Base-by-base conservation (phyloP, 2,888 invertebrate species). In the Ichneumoninae sp. region DNA sequence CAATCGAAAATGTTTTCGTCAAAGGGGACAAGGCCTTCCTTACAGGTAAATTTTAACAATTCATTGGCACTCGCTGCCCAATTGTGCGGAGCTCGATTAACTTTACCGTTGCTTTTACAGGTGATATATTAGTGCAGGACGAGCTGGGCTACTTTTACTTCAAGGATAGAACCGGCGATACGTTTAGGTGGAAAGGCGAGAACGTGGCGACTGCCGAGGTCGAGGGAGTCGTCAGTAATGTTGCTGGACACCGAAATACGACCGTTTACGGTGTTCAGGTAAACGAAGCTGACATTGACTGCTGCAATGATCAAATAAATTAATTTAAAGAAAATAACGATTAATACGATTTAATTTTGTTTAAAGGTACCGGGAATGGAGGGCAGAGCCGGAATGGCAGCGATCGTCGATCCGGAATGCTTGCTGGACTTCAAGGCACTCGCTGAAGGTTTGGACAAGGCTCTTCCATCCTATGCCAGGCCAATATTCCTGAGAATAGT, bases 251-350 rank as follows among this genome's bases (percentile, higher is more conserved):
- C 89, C 96, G 97, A 90, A 98, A 99, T 93, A 97, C 97, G 8
- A 97, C 98, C 8, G 98, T 98, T 16, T 99, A 98, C 92, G 99
- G 99, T 22, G 99, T 99, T 13, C 96, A 97, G 95, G 96, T 98
- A 83, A 81, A 22, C 77, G 33, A 40, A 30, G 47, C 13, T 7
- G 36, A 40, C 40, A 22, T 30, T 3, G 4, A 16, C 44, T 16
- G 13, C 13, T 22, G 3, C 50, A 50, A 44, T 19, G 22, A 47
- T 8, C 13, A 22, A 68, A 22, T 0, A 44, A 47, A 47, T 47
- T 19, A 2, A 47, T 54, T 54, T 36, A 75, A 66, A 57, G 22
- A 13, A 36, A n/a, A 60, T 13, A n/a, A 54, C 22, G 7, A 54
- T 54, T 54, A 8, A 7, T 54, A 8, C 6, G 10, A 22, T 57